phyloP scores from a whole-genome alignment of 2,888 invertebrate species.

The Acleris literana region DNA sequence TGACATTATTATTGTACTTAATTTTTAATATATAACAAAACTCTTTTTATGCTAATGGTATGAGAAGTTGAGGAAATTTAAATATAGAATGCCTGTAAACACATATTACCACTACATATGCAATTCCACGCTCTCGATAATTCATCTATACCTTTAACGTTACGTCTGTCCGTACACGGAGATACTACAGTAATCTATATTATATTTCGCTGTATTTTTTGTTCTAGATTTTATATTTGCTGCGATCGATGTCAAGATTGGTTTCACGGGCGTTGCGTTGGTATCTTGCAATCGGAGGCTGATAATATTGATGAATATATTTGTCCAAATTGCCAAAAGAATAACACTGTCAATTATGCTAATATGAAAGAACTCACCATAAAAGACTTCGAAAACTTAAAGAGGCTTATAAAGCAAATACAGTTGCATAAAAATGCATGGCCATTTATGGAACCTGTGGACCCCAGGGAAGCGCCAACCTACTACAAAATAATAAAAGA shows the following conservation, averaged over 20 bases:
- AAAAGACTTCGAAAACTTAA: slow-evolving; percentile 92
- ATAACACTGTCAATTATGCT: slow-evolving; percentile 93
- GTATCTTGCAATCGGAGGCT: slow-evolving; percentile 96
- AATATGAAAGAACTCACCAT: slow-evolving; percentile 93
- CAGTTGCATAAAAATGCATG: slow-evolving; percentile 97
- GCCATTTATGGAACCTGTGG: slow-evolving; percentile 99
- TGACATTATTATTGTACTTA: no score
- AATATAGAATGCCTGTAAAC: no score
- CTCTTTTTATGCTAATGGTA: no score
- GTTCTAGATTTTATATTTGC: slow-evolving; percentile 96
- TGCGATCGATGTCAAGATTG: slow-evolving; percentile 99
- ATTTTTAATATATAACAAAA: no score
- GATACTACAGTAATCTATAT: background rate
- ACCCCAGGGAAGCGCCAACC: slow-evolving; percentile 97
- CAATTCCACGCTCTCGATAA: no score
- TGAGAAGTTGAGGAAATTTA: no score
- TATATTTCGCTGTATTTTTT: slow-evolving; percentile 18
- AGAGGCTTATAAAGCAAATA: slow-evolving; percentile 94
- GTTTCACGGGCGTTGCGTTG: slow-evolving; percentile 99
- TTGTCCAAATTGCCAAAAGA: slow-evolving; percentile 97
- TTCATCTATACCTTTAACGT: no score
- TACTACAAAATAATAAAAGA: slow-evolving; percentile 98
- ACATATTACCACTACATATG: no score
- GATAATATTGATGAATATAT: slow-evolving; percentile 98
- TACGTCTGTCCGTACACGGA: no score